These are phyloP conservation scores for Junonia oenone DNA, from an alignment of 2,888 invertebrate species.

Conservation along the genomic window DNA sequence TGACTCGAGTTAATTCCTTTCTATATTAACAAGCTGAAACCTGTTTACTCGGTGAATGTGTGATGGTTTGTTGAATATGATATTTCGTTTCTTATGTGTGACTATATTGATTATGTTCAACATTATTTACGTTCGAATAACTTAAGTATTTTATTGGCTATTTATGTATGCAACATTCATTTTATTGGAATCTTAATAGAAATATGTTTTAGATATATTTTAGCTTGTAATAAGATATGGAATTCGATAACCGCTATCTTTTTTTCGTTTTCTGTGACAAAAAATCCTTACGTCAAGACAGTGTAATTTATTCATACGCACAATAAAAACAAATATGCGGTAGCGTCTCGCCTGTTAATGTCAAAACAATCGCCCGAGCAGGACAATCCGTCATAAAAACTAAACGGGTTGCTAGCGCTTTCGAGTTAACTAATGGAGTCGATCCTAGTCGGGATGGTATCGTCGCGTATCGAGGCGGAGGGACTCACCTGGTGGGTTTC, in stretches of 20 bases:
- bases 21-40: constrained; percentile 7
- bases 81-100: background rate
- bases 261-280: background rate
- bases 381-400: constrained; percentile 10
- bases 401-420: background rate
- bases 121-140: background rate
- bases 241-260: background rate
- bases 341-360: background rate
- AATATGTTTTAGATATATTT: background rate
- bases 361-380: background rate
- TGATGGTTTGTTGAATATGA: background rate
- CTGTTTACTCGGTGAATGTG: constrained; percentile 15
- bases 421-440: constrained; percentile 2
- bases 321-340: background rate
- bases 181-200: background rate
- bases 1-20: background rate
- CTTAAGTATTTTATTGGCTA: background rate
- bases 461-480: background rate
- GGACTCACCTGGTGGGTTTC: constrained; percentile 52
- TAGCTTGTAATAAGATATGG: background rate
- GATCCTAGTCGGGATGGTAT: background rate
- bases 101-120: background rate
- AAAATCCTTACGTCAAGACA: background rate
- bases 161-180: background rate
- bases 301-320: background rate